Evolutionary conservation across 2,113 vertebrate species (phyloP), one percentile per base, ranked within the genome.

Genomic region (Corvus hawaiiensis): DNA sequence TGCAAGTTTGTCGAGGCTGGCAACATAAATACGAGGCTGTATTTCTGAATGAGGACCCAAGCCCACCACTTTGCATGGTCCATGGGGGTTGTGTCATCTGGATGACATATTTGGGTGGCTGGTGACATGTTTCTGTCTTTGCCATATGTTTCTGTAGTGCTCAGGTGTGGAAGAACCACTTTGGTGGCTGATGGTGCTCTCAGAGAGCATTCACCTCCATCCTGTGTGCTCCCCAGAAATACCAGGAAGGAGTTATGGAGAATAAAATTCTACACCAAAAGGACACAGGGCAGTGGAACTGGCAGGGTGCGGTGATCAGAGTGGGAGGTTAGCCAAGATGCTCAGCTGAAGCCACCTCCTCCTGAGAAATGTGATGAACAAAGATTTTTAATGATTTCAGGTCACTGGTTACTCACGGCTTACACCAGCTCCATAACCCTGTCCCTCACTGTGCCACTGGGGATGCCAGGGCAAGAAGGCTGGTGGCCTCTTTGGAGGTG

Each of bases 281-380:
- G 93, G 80, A 89, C 66, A 68, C 63, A 41, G 92, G 68, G 92
- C 83, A 24, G 59, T 84, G 93, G 96, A 97, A 89, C 93, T 97
- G 97, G 96, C 97, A 96, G 94, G 91, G 93, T 84, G 93, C 62
- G 1, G 92, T 64, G 86, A 96, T 84, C 17, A 0, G 84, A 91
- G 92, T 67, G 90, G 96, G 96, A 96, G 48, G 44, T 89, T 75
- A 80, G 96, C 97, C 97, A 97, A 96, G 95, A 91, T 0, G 5
- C 92, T 92, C 49, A 64, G 95, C 87, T 43, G 73, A 87, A 97
- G 90, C 86, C 11, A 21, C 23, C 80, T 67, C 91, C 96, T 95
- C 76, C 81, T 89, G 84, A 91, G 83, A 94, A 90, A 88, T 68
- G 77, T 79, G 95, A 91, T 87, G 93, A 93, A 41, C 61, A 68